phyloP scores from a whole-genome alignment of 2,888 invertebrate genomes.

The Scaptomyza caliginosa region DNA sequence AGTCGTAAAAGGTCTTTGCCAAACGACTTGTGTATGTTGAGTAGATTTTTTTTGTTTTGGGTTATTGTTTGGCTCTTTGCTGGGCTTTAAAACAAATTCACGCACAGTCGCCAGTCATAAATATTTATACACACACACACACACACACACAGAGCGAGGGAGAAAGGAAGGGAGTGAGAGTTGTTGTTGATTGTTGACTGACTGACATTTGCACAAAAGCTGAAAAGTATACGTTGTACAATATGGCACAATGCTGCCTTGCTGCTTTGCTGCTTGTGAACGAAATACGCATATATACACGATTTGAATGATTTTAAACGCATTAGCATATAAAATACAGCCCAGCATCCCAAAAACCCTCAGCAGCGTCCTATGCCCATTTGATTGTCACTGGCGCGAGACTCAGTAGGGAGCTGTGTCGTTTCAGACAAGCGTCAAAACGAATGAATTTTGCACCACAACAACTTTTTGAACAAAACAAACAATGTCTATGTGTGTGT shows the following conservation, averaged over 20 bases:
- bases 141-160: too few relatives aligned
- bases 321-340: constrained; percentile 62
- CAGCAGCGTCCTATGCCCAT: too few relatives aligned
- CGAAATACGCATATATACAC: constrained; percentile 23
- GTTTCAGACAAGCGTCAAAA: constrained; percentile 28
- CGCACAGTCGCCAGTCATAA: constrained; percentile 38
- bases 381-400: too few relatives aligned
- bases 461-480: constrained; percentile 14
- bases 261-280: constrained; percentile 13
- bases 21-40: constrained; percentile 20
- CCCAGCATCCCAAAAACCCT: neutral
- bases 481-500: too few relatives aligned
- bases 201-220: constrained; percentile 46
- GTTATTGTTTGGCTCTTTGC: constrained; percentile 11
- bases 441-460: constrained; percentile 40
- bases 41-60: neutral
- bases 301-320: constrained; percentile 64
- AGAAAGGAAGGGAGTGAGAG: too few relatives aligned
- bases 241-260: constrained; percentile 8
- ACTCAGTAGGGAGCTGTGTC: constrained; percentile 13
- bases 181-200: constrained; percentile 15
- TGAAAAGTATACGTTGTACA: constrained; percentile 24
- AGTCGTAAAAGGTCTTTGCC: neutral
- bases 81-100: constrained; percentile 46
- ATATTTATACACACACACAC: constrained; percentile 30